Base-by-base conservation (phyloP, 2,113 vertebrate species). In the Gallinago paraguaiae region DNA sequence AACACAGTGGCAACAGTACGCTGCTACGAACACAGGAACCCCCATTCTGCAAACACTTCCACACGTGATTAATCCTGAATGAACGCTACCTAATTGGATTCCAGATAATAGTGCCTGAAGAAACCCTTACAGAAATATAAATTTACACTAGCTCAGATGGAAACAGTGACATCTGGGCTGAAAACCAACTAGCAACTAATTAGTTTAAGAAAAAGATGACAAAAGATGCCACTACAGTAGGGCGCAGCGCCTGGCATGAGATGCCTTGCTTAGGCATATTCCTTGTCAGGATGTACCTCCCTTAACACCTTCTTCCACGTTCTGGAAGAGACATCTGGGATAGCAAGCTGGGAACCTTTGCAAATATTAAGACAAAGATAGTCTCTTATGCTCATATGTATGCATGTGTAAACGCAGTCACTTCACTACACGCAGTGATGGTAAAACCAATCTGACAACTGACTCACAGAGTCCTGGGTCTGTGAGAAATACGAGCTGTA, bases 91-190 rank as follows among this genome's bases (percentile, higher is more conserved):
- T 89, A 93, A 87, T 17, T 91, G 83, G 83, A 92, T 86, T 87
- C 78, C n/a, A 87, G 91, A 79, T 89, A 95, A 82, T 13, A 64
- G 41, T 18, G 53, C 53, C 88, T 94, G 77, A 93, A 82, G 50
- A 84, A 94, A 89, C 82, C 86, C 54, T 94, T 84, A 89, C 70
- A 94, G 86, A 93, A 96, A 91, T 72, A 93, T 54, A 79, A 82
- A 91, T 92, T 88, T 91, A 87, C 37, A 50, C 30, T 61, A 81
- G 45, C 74, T 96, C 10, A 46, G 72, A 90, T 72, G 67, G 96
- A 80, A 94, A 89, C 65, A 69, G 35, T 59, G 65, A 86, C 83
- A 96, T 76, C 77, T 72, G 65, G 80, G 57, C 92, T 94, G 69
- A 94, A 96, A 92, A 93, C 10, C 63, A 93, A 91, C 46, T 22